Evolutionary conservation across 1,140 invertebrate species (phyloP), one percentile per base, ranked within the genome.

Genomic region (Pseudachorutes palmiensis): DNA sequence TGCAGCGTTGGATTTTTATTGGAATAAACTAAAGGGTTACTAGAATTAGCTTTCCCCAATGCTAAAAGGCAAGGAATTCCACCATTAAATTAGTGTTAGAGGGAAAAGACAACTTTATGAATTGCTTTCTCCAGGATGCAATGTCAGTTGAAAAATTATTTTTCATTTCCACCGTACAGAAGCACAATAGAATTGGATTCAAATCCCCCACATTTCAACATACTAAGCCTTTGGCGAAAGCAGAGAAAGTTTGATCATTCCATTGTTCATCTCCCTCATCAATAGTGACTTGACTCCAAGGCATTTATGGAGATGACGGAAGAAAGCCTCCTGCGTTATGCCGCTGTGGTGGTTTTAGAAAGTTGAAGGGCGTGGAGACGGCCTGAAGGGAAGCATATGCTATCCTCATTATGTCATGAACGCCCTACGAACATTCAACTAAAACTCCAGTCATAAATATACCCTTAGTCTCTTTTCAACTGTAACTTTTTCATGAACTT

Each of bases 141-240:
- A 33, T 61, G 58, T 61, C 58, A 61, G 59, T 62, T 69, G 68
- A 66, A 65, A 69, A 69, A 66, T 69, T 62, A 62, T 65, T 62
- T 51, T 65, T 66, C 59, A 69, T 69, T 69, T 69, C 58, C 58
- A 62, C 29, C 58, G 58, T 69, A n/a, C 66, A 66, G 65, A 66
- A 69, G 59, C 29, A 31, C 24, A 19, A 62, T 62, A 62, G 62
- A 68, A 64, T 64, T 68, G 30, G 24, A 57, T 24, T 12, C 1
- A 30, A 33, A 30, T 26, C 66, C 36, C 33, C 29, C 62, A n/a
- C 32, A 48, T 41, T 48, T 31, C 2, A 32, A 28, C 49, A 49
- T 24, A 51, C 61, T 64, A 41, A 41, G 57, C 48, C 26, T 33
- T 45, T 36, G n/a, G n/a, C n/a, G n/a, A n/a, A n/a, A n/a, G n/a